These are phyloP conservation scores for Hymenopus coronatus DNA, from an alignment of 2,888 invertebrate species.

Conservation along the genomic window DNA sequence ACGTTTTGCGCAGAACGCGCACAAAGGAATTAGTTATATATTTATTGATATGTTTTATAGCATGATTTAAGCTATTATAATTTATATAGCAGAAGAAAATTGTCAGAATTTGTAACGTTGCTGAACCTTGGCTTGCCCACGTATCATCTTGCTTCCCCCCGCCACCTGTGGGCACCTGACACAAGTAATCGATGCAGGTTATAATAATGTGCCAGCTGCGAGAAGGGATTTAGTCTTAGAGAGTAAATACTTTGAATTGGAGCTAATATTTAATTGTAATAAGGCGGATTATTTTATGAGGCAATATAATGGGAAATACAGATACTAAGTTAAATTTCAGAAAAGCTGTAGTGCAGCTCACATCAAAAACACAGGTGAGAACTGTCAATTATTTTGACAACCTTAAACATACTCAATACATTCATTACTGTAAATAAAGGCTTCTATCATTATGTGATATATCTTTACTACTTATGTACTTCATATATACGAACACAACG, in stretches of 20 bases:
- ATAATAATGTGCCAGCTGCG: neutral
- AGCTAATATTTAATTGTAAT: neutral
- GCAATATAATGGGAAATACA: conserved; percentile 84
- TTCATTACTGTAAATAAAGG: neutral
- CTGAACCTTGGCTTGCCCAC: neutral
- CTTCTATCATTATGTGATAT: no score
- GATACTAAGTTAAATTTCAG: conserved; percentile 98
- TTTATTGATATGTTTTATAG: neutral
- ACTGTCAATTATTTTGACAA: neutral
- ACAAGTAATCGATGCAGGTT: neutral
- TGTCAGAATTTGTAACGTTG: neutral
- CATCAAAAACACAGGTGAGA: conserved; percentile 89
- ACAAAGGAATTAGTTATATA: no score
- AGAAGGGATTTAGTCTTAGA: neutral
- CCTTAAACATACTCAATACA: neutral
- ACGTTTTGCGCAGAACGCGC: no score
- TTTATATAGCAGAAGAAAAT: neutral
- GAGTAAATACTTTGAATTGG: neutral
- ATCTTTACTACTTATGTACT: neutral
- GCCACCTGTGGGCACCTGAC: neutral
- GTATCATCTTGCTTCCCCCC: neutral
- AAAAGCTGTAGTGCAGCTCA: conserved; percentile 96
- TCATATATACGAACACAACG: no score
- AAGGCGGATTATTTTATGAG: neutral
- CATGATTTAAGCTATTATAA: neutral